phyloP scores from a whole-genome alignment of 2,888 invertebrate genomes.

The Mesoligia furuncula region DNA sequence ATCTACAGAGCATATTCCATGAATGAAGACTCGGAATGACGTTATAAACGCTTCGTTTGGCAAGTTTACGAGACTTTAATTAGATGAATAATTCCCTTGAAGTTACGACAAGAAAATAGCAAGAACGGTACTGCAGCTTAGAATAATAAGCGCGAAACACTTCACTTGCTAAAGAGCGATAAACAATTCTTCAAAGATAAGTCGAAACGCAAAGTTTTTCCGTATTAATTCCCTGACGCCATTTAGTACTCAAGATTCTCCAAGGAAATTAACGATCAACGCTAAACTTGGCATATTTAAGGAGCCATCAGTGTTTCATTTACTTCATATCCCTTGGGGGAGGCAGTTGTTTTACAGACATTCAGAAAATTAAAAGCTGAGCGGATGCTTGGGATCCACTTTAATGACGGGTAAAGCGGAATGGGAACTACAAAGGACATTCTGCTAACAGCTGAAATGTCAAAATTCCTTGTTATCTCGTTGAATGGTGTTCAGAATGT shows the following conservation, averaged over 20 bases:
- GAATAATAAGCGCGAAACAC: constrained; percentile 31
- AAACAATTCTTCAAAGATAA: constrained; percentile 56
- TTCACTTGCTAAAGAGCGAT: constrained; percentile 30
- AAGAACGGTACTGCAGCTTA: constrained; percentile 20
- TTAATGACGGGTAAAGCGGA: constrained; percentile 62
- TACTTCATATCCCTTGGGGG: constrained; percentile 70
- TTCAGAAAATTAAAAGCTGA: constrained; percentile 75
- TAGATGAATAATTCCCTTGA: constrained; percentile 40
- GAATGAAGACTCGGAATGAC: constrained; percentile 36
- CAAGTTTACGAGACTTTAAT: constrained; percentile 46
- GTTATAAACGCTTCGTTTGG: constrained; percentile 36
- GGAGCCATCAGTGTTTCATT: constrained; percentile 77
- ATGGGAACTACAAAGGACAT: constrained; percentile 68
- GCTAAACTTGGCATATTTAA: constrained; percentile 76
- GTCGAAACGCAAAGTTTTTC: constrained; percentile 61
- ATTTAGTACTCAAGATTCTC: constrained; percentile 74
- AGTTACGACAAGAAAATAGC: constrained; percentile 46
- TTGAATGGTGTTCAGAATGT: constrained; percentile 69
- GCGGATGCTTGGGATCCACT: constrained; percentile 65
- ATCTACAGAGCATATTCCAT: constrained; percentile 24
- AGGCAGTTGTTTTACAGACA: constrained; percentile 73
- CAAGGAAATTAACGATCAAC: constrained; percentile 78
- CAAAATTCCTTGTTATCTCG: constrained; percentile 72
- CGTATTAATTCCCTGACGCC: constrained; percentile 67
- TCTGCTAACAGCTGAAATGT: constrained; percentile 68